These are phyloP conservation scores for Lepidonotus clava DNA, from an alignment of 2,888 invertebrate species.

Conservation along the genomic window DNA sequence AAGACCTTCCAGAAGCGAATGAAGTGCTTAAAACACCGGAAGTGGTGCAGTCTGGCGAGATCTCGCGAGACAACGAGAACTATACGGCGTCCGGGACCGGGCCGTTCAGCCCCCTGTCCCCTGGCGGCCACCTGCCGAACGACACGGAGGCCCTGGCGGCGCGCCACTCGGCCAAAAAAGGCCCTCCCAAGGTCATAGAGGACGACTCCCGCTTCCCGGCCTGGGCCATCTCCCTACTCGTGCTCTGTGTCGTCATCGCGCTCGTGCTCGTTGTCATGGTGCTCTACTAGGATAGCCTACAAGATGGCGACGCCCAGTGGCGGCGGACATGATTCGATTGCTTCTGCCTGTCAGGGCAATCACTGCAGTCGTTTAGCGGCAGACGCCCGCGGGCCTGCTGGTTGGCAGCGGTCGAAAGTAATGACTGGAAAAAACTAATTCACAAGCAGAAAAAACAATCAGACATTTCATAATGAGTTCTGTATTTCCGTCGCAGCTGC, in stretches of 20 bases:
- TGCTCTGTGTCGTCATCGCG: conserved; percentile 47
- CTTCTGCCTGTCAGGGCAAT: too few relatives aligned
- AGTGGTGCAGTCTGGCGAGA: too few relatives aligned
- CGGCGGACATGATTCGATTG: too few relatives aligned
- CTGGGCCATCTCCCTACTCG: conserved; percentile 55
- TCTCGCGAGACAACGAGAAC: too few relatives aligned
- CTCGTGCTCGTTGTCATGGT: conserved; percentile 49
- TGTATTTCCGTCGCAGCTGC: too few relatives aligned
- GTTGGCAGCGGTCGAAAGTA: too few relatives aligned
- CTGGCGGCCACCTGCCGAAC: not conserved
- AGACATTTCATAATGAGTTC: too few relatives aligned
- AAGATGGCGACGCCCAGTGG: too few relatives aligned
- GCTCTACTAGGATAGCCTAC: conserved; percentile 45
- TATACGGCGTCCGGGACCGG: not conserved
- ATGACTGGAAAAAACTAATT: too few relatives aligned
- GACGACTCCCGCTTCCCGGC: conserved; percentile 52
- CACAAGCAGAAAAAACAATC: too few relatives aligned
- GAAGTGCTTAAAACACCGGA: conserved; percentile 25
- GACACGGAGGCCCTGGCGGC: conserved; percentile 5
- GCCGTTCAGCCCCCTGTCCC: not conserved
- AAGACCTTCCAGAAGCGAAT: not conserved
- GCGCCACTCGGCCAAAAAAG: not conserved
- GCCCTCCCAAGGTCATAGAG: not conserved
- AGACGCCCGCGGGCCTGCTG: too few relatives aligned
- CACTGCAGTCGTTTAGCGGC: too few relatives aligned